Evolutionary conservation across 2,797 vertebrate species (phyloP).

Genomic region (Rhinophrynus dorsalis): DNA sequence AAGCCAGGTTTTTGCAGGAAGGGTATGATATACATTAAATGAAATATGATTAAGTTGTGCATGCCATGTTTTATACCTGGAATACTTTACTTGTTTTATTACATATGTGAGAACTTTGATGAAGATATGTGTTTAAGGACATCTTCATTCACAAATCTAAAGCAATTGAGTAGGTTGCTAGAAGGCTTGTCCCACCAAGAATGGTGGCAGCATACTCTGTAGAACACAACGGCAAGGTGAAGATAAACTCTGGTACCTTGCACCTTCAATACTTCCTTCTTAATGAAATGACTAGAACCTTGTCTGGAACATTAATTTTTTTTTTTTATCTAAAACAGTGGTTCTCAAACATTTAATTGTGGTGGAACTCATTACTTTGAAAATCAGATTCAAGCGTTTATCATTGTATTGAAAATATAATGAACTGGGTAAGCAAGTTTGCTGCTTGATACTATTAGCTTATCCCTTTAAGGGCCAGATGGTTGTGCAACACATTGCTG

Average conservation of each 20-base stretch:
- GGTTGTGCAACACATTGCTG: too few species aligned
- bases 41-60: background rate
- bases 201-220: too few species aligned
- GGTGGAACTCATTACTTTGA: too few species aligned
- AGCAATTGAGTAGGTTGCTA: too few species aligned
- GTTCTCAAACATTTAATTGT: too few species aligned
- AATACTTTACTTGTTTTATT: background rate
- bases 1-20: background rate
- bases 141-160: background rate
- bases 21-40: background rate
- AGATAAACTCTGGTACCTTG: background rate
- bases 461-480: too few species aligned
- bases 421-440: too few species aligned
- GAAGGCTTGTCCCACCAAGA: too few species aligned
- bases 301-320: background rate
- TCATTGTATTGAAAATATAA: too few species aligned
- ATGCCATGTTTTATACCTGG: background rate
- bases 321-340: conserved; percentile 16
- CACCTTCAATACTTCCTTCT: background rate
- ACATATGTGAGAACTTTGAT: background rate
- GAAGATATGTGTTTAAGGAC: background rate
- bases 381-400: too few species aligned
- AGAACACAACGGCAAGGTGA: background rate
- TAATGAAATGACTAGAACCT: conserved; percentile 26
- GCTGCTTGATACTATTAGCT: too few species aligned